These are phyloP conservation scores for Alcis repandata DNA, from an alignment of 2,888 invertebrate species.

Conservation along the genomic window DNA sequence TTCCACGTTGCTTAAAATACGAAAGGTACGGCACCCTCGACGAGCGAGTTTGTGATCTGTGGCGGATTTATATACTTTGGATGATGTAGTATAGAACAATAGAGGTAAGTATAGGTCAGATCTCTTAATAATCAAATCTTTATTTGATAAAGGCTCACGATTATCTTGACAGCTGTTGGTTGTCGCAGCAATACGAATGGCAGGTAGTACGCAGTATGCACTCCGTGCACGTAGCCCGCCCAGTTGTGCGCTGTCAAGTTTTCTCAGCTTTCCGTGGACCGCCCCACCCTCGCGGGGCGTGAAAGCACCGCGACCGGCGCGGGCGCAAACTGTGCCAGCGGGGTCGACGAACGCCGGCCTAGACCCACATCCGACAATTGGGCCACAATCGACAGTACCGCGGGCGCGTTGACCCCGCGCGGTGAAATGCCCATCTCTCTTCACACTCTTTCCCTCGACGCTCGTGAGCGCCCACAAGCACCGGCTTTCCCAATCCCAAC, in stretches of 20 bases:
- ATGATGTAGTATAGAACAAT: too few species aligned
- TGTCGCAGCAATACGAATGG: background rate
- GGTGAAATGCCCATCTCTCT: constrained; percentile 85
- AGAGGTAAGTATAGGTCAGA: too few species aligned
- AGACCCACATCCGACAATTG: constrained; percentile 86
- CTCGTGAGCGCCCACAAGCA: constrained; percentile 47
- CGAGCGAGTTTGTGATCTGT: too few species aligned
- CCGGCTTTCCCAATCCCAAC: constrained; percentile 80
- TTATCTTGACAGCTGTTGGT: background rate
- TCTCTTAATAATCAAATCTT: too few species aligned
- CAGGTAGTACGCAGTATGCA: background rate
- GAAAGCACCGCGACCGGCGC: constrained; percentile 81
- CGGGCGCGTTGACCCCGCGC: constrained; percentile 83
- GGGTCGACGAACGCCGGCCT: constrained; percentile 87
- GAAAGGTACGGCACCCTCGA: too few species aligned
- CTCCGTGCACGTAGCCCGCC: constrained; percentile 33
- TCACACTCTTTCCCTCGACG: constrained; percentile 84
- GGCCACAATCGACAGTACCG: constrained; percentile 86
- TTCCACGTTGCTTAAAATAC: too few species aligned
- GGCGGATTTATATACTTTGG: too few species aligned
- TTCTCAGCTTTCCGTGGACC: constrained; percentile 78
- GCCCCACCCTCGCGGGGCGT: constrained; percentile 76
- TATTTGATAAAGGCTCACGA: background rate
- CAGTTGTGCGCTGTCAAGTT: constrained; percentile 53
- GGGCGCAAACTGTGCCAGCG: constrained; percentile 83